Conservation (phyloP, 2,797 vertebrate genomes). For the Odontamblyopus rebecca region DNA sequence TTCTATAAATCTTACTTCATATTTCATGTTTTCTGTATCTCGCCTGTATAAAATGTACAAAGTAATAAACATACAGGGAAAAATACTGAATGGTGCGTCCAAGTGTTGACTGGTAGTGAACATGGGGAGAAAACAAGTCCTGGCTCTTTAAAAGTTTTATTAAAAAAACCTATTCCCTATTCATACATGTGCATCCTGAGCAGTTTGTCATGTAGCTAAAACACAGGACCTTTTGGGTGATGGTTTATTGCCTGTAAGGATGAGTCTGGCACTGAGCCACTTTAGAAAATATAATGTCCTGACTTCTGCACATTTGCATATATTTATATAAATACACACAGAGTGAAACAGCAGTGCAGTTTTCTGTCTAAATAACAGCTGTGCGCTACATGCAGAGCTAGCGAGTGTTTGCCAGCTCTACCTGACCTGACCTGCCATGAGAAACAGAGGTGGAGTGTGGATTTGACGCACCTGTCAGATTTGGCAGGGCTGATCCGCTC, state of each 20-base stretch:
- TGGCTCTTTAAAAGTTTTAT: no score
- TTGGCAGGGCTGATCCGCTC: conserved; percentile 62
- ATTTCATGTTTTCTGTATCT: no score
- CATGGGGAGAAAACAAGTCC: no score
- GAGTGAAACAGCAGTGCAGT: conserved; percentile 22
- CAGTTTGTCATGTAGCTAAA: conserved; percentile 62
- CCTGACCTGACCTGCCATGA: conserved; percentile 66
- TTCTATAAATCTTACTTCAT: no score
- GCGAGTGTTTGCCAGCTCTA: conserved; percentile 46
- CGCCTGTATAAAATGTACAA: no score
- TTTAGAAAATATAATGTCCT: conserved; percentile 42
- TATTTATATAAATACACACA: neutral
- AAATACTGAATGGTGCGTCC: no score
- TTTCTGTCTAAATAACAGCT: conserved; percentile 50
- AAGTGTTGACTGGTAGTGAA: no score
- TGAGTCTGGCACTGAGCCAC: conserved; percentile 54
- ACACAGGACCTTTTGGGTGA: conserved; percentile 50
- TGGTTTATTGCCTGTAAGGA: conserved; percentile 49
- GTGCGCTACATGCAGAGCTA: conserved; percentile 41
- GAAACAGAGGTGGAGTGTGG: conserved; percentile 60
- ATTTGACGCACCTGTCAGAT: conserved; percentile 73
- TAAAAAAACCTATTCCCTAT: no score
- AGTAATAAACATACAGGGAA: no score
- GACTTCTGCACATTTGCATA: conserved; percentile 21
- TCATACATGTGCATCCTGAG: conserved; percentile 35